Conservation (phyloP, 2,888 invertebrate genomes). For the Scaeva pyrastri region DNA sequence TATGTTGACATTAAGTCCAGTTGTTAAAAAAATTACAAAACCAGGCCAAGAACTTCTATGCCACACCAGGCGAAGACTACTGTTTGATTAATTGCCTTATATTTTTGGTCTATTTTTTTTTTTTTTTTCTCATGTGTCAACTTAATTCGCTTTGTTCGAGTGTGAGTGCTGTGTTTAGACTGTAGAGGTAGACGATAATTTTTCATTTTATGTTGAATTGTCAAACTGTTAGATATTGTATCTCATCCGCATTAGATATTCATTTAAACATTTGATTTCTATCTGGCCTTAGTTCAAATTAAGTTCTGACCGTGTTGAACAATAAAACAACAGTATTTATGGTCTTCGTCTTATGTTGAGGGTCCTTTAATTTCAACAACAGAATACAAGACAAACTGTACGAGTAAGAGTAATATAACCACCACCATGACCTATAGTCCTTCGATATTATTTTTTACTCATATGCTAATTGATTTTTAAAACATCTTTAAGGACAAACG, state of each 20-base stretch:
- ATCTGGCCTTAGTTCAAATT: constrained; percentile 1
- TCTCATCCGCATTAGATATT: too few species aligned
- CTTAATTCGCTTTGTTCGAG: constrained; percentile 38
- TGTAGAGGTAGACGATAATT: neutral
- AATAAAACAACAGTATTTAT: too few species aligned
- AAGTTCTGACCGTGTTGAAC: too few species aligned
- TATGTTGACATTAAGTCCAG: constrained; percentile 66
- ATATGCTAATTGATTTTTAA: constrained; percentile 38
- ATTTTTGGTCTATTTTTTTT: constrained; percentile 66
- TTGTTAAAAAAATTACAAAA: constrained; percentile 30
- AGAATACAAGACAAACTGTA: too few species aligned
- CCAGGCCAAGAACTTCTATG: constrained; percentile 33
- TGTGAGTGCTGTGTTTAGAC: neutral
- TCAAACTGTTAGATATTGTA: neutral
- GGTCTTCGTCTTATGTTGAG: too few species aligned
- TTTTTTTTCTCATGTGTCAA: constrained; percentile 59
- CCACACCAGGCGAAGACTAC: constrained; percentile 57
- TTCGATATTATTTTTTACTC: too few species aligned
- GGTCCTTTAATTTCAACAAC: too few species aligned
- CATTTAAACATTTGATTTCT: constrained; percentile 11
- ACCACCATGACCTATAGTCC: too few species aligned
- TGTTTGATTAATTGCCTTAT: constrained; percentile 73
- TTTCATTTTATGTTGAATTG: constrained; percentile 25
- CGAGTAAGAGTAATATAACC: too few species aligned
- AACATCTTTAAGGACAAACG: neutral